Base-by-base conservation (phyloP, 30 jellyfish, hydroid and myxozoan species). In the Aurelia coerulea region DNA sequence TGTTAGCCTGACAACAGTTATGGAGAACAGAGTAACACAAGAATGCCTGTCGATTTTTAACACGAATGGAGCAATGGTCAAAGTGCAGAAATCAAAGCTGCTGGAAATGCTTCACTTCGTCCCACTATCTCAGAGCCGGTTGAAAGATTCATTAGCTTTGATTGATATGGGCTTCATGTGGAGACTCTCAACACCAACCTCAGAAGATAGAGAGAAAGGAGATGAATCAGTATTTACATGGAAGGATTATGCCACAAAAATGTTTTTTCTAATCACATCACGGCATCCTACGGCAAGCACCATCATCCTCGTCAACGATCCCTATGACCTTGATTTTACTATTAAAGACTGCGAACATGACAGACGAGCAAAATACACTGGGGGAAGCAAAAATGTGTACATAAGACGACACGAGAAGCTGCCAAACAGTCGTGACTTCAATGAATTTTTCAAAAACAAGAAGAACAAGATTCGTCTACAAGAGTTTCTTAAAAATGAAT, bases 11-110 rank as follows among this genome's bases (percentile, higher is more conserved):
- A 53, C 77, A 56, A 54, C 87, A 51, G 87, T 76, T 76, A 76
- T 62, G 76, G 87, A 76, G 87, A 76, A 76, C 79, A 76, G 76
- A 46, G 76, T 76, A 56, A 76, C 87, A 58, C 78, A 76, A 58
- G 87, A 76, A 76, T 76, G 87, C 80, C 87, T 76, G 87, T 53
- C 88, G 32, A 77, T 77, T 1, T 77, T 77, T 50, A 77, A 80
- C 58, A 39, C 83, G 73, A 80, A 80, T 80, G 73, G 90, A 64
- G 73, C 81, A 5, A 64, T 67, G 90, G 75, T 80, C 33, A 80
- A 80, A 35, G 73, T 66, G 83, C 90, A 80, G 74, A 63, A 80
- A 4, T 37, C 46, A 37, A n/a, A n/a, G n/a, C n/a, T n/a, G n/a
- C n/a, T n/a, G n/a, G n/a, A 37, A 37, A 2, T 37, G 46, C 46